phyloP scores from a whole-genome alignment of 2,888 invertebrate species.

The Chorisops tibialis region DNA sequence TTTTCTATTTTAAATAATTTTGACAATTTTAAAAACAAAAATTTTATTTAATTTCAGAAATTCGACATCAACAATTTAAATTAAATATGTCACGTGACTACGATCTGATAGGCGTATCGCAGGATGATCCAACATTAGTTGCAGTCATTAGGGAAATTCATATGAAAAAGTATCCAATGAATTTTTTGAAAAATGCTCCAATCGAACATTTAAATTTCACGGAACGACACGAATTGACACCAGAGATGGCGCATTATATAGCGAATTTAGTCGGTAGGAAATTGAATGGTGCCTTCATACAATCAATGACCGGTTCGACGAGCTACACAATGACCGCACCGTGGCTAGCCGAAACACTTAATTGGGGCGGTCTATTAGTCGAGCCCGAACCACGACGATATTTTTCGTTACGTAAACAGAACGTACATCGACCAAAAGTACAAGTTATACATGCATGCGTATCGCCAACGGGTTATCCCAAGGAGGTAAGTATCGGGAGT shows the following conservation, averaged over 20 bases:
- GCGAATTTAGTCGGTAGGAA: constrained; percentile 47
- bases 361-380: constrained; percentile 73
- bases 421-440: constrained; percentile 57
- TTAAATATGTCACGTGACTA: constrained; percentile 77
- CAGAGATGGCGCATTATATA: constrained; percentile 48
- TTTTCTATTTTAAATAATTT: neutral
- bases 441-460: constrained; percentile 75
- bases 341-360: constrained; percentile 66
- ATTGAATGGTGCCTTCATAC: constrained; percentile 68
- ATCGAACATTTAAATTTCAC: constrained; percentile 43
- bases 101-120: constrained; percentile 68
- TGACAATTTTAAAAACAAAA: no score
- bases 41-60: constrained; percentile 52
- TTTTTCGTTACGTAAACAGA: constrained; percentile 61
- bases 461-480: constrained; percentile 70
- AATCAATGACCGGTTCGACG: constrained; percentile 60
- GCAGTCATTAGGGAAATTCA: constrained; percentile 72
- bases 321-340: constrained; percentile 63
- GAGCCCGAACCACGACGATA: constrained; percentile 77
- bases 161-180: constrained; percentile 54
- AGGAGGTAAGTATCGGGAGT: constrained; percentile 61
- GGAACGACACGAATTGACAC: constrained; percentile 44
- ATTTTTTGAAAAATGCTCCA: constrained; percentile 41
- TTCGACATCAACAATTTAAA: constrained; percentile 73
- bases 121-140: constrained; percentile 71